Percentiles rank a stretch among this genome's conserved stretches.
Evolutionary conservation across 2,113 vertebrate species (phyloP).

Genomic region (Odontophorus gujanensis): DNA sequence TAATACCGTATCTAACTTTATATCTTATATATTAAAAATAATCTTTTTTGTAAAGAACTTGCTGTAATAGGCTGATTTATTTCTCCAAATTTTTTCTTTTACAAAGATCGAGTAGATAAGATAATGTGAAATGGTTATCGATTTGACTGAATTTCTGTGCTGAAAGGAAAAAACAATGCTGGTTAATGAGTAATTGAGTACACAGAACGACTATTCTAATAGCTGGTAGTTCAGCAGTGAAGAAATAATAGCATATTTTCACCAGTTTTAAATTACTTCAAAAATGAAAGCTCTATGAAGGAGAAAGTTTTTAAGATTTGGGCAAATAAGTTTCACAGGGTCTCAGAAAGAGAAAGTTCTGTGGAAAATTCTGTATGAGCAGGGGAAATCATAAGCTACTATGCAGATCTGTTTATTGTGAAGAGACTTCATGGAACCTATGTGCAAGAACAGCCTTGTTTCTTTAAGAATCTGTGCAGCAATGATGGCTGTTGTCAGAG

Average conservation of each 20-base stretch:
- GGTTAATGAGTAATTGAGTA: not conserved
- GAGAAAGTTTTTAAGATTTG: not conserved
- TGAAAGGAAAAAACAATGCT: not conserved
- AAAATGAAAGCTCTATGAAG: not conserved
- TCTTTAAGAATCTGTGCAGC: not conserved
- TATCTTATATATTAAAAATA: not conserved
- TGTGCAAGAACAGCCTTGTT: not conserved
- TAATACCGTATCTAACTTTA: not conserved
- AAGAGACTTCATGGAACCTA: not conserved
- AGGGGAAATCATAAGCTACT: not conserved
- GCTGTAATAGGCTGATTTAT: not conserved
- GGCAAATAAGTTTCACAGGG: not conserved
- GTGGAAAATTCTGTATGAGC: not conserved
- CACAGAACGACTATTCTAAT: not conserved
- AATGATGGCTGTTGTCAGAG: not conserved
- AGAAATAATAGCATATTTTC: not conserved
- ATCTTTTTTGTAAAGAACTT: not conserved
- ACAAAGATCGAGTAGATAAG: not conserved
- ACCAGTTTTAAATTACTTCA: not conserved
- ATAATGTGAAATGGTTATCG: not conserved
- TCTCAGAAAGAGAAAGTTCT: rapidly evolving
- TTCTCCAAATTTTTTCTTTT: not conserved
- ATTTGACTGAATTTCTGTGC: not conserved
- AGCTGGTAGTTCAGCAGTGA: not conserved
- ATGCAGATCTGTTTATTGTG: not conserved